These are phyloP conservation scores for Marasmarcha lunaedactyla DNA, from an alignment of 2,888 invertebrate genomes.

Conservation along the genomic window DNA sequence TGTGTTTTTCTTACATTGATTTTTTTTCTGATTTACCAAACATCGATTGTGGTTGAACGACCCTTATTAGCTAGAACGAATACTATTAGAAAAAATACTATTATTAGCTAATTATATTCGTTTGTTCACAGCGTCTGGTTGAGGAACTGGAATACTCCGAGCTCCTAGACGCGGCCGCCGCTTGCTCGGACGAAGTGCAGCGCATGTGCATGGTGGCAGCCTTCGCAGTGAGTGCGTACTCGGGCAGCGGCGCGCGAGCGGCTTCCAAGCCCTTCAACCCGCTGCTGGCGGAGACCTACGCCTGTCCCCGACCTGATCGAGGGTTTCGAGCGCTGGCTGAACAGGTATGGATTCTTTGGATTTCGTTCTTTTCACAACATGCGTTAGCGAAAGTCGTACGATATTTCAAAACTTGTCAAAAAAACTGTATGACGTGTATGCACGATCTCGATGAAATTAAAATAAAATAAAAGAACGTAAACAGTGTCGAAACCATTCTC, in stretches of 20 bases:
- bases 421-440: too few relatives aligned
- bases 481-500: too few relatives aligned
- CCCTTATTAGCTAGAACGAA: too few relatives aligned
- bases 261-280: slow-evolving; percentile 90
- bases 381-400: background rate
- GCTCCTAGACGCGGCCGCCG: slow-evolving; percentile 80
- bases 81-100: too few relatives aligned
- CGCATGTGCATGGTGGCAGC: slow-evolving; percentile 83
- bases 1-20: too few relatives aligned
- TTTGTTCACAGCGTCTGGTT: slow-evolving; percentile 75
- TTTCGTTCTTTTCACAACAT: background rate
- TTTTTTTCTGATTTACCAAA: too few relatives aligned
- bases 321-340: slow-evolving; percentile 84
- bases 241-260: slow-evolving; percentile 78
- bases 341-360: slow-evolving; percentile 77
- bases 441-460: too few relatives aligned
- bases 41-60: too few relatives aligned
- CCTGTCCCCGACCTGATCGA: slow-evolving; percentile 81
- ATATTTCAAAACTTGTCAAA: too few relatives aligned
- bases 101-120: too few relatives aligned
- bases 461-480: too few relatives aligned
- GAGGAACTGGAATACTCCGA: slow-evolving; percentile 88
- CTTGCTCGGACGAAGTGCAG: slow-evolving; percentile 73
- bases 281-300: slow-evolving; percentile 84
- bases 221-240: slow-evolving; percentile 86